Base-by-base conservation (phyloP, 2,797 vertebrate species). In the Poecilia velifera region DNA sequence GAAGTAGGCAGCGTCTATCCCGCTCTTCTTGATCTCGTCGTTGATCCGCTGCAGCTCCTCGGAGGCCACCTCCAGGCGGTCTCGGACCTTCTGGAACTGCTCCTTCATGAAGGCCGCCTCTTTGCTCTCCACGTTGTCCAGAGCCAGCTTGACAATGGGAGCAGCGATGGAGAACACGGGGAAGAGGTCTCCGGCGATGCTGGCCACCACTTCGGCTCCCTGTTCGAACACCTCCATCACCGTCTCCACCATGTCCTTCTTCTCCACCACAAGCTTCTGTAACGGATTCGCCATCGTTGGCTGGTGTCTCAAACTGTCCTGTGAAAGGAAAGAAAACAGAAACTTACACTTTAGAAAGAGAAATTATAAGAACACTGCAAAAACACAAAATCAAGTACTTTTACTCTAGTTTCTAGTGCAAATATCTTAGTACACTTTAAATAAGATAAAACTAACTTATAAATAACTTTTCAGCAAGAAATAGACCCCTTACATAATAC, bases 91-190 rank as follows among this genome's bases (percentile, higher is more conserved):
- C 90, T 96, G 95, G 75, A 96, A 97, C 84, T 96, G 96, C 64
- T 96, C 92, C 84, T 94, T 96, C 95, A 97, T 96, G 91, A 88
- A 96, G 1, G 20, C 72, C 0, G 95, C 95, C 86, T 96, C 96
- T 84, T 96, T 95, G 91, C 96, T 96, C 47, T 96, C 96, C 66
- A 96, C 94, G 0, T 96, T 96, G 89, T 96, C 95, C 74, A 96
- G 85, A 14, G 92, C 94, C 51, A 96, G 88, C 81, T 83, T 95
- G 1, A 97, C 89, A 1, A 96, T 90, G 0, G 95, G 94, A 12
- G 95, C 95, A 0, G 95, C 96, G 12, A 97, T 95, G 87, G 95
- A 66, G 75, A 97, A 96, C 47, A 97, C 77, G 0, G 95, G 96
- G 86, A 96, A 96, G 49, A 97, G 83, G 89, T 96, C 96, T 0